Evolutionary conservation across 2,797 vertebrate species (phyloP), one percentile per base, ranked within the genome.

Genomic region (Chanos chanos): DNA sequence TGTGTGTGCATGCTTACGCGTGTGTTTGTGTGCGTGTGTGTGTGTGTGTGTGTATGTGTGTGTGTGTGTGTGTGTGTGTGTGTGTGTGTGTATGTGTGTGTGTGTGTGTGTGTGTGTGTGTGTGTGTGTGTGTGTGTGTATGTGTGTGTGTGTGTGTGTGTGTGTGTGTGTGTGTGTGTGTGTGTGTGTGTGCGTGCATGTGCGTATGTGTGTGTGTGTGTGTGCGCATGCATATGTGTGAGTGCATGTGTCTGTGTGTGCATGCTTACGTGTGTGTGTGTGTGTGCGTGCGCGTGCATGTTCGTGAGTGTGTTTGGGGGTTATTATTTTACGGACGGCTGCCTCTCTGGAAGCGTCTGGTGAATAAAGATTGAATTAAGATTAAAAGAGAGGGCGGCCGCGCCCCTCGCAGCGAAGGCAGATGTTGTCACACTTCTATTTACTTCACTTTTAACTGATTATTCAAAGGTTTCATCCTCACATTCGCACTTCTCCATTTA

Each of bases 361-460:
- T 73, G 79, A 85, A 84, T 81, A 83, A 82, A 87, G 83, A 90
- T 88, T 87, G 82, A 86, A 91, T 89, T 86, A 90, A 88, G 87
- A 90, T 89, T 78, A 85, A 77, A 70, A 83, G 82, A 81, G 84
- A 73, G 76, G 81, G 64, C 74, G 78, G 76, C 82, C 36, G 61
- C 74, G 67, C 77, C 44, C 83, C 76, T 78, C 77, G 58, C 73
- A 74, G 74, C 75, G 64, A 74, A 78, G 81, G 48, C 64, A 85
- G 82, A 88, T 84, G 82, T 79, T 84, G 86, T 85, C 82, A 76
- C 64, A 19, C 21, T 45, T 75, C 51, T 81, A 86, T 86, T 83
- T 86, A 82, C 83, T 80, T 64, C 40, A 75, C 75, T 77, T 82
- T 80, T 64, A 72, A 69, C 73, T 83, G 80, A 85, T 83, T 83